Evolutionary conservation across 1,140 invertebrate species (phyloP).

Genomic region (Lepidostoma basale): DNA sequence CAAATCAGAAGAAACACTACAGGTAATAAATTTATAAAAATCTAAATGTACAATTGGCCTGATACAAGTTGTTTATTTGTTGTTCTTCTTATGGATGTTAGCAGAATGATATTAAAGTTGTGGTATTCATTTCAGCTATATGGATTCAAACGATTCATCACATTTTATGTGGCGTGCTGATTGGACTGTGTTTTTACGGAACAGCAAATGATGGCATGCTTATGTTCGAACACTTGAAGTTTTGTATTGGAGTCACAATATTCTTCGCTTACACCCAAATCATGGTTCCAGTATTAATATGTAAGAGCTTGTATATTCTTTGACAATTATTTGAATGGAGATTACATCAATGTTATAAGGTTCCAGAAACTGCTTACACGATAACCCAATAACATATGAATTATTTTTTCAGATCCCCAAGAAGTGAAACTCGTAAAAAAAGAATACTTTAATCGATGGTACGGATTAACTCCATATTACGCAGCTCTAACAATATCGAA

Average conservation of each 20-base stretch:
- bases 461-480: conserved; percentile 79
- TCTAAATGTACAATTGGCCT: background rate
- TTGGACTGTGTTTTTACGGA: conserved; percentile 65
- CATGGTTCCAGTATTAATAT: conserved; percentile 67
- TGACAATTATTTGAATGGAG: background rate
- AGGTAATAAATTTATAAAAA: conserved; percentile 20
- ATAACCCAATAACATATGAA: background rate
- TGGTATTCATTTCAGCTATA: conserved; percentile 50
- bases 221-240: conserved; percentile 71
- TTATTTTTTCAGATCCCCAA: conserved; percentile 69
- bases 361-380: too few species aligned
- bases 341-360: background rate
- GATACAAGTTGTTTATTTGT: background rate
- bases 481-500: conserved; percentile 75
- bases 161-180: conserved; percentile 62
- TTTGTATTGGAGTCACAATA: conserved; percentile 67
- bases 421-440: conserved; percentile 81
- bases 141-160: conserved; percentile 67
- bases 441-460: conserved; percentile 86
- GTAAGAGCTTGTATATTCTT: conserved; percentile 51
- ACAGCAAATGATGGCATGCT: conserved; percentile 66
- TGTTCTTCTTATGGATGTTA: background rate
- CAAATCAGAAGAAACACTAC: conserved; percentile 51
- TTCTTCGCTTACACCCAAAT: conserved; percentile 71
- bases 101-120: background rate